These are phyloP conservation scores for Calephelis perditalis DNA, from an alignment of 2,888 invertebrate species.

Conservation along the genomic window DNA sequence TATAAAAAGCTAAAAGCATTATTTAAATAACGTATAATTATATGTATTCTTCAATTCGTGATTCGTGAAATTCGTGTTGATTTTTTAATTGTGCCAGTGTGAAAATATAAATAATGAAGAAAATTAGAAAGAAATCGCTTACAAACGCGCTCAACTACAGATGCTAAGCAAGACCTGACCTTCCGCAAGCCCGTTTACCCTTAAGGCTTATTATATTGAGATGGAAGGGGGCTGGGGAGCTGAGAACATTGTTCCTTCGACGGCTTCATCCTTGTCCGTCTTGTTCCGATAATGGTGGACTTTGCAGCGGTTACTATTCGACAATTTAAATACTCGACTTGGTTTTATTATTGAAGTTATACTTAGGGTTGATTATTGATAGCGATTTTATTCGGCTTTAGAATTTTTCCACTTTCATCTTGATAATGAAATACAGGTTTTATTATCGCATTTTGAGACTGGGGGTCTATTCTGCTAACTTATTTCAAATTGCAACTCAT, in stretches of 20 bases:
- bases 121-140: slow-evolving; percentile 15
- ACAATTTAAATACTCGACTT: neutral
- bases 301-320: neutral
- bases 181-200: slow-evolving; percentile 36
- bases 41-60: too few relatives aligned
- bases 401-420: neutral
- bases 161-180: slow-evolving; percentile 32
- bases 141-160: slow-evolving; percentile 21
- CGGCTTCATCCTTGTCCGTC: neutral
- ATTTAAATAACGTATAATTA: too few relatives aligned
- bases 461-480: too few relatives aligned
- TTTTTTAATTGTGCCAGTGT: neutral
- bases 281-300: slow-evolving; percentile 9
- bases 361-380: neutral
- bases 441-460: too few relatives aligned
- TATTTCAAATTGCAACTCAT: too few relatives aligned
- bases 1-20: too few relatives aligned
- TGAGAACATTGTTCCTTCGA: slow-evolving; percentile 12
- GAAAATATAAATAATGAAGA: neutral
- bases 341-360: slow-evolving; percentile 6
- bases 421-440: neutral
- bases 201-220: slow-evolving; percentile 26
- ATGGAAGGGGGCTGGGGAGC: slow-evolving; percentile 20
- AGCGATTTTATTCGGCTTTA: neutral
- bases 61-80: neutral